Percentiles rank a stretch among this genome's conserved stretches.
phyloP scores from a whole-genome alignment of 2,797 vertebrate species.

The Rhinoraja longicauda region DNA sequence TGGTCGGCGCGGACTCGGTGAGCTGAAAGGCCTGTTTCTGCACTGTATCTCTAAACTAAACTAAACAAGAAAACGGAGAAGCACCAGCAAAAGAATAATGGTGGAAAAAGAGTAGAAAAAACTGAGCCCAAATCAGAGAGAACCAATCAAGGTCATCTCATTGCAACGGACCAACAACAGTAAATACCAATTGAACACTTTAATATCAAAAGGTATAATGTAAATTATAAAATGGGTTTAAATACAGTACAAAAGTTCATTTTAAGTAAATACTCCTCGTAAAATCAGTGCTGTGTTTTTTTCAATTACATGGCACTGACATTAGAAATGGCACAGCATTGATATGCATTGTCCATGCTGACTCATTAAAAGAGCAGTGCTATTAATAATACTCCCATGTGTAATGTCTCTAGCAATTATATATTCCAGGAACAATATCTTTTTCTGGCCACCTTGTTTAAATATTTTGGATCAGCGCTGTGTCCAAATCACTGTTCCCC shows the following conservation, averaged over 20 bases:
- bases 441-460: neutral
- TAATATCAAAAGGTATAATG: too few species aligned
- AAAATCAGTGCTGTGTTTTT: neutral
- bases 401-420: too few species aligned
- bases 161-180: too few species aligned
- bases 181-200: neutral
- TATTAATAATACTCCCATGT: neutral
- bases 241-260: neutral
- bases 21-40: too few species aligned
- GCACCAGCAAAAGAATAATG: neutral
- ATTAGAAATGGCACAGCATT: neutral
- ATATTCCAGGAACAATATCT: neutral
- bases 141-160: neutral
- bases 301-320: neutral
- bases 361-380: neutral
- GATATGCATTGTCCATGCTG: neutral
- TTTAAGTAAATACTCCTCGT: neutral
- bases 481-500: neutral
- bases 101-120: neutral
- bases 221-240: neutral
- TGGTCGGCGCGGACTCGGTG: too few species aligned
- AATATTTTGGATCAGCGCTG: neutral
- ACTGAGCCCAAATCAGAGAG: neutral
- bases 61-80: neutral
- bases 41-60: too few species aligned